Evolutionary conservation across 2,888 invertebrate genomes (phyloP).

Genomic region (Molorchus minor): DNA sequence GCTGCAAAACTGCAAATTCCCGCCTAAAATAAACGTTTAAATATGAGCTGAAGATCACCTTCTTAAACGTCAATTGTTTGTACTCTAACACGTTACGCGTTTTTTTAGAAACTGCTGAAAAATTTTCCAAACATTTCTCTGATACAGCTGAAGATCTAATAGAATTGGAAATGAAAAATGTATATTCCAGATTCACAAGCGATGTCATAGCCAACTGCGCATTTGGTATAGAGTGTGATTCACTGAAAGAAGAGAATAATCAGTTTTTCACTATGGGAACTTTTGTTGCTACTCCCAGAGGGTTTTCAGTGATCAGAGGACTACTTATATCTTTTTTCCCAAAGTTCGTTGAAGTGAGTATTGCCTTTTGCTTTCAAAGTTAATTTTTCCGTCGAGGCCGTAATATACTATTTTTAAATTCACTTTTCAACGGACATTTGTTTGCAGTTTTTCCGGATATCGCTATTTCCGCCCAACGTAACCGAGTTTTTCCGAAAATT

Average conservation of each 20-base stretch:
- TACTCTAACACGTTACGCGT: too few species aligned
- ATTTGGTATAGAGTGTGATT: constrained; percentile 68
- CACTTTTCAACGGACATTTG: neutral
- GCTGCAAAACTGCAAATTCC: too few species aligned
- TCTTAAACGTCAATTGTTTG: too few species aligned
- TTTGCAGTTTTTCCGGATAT: constrained; percentile 47
- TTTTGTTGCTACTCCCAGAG: constrained; percentile 30
- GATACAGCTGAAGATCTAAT: constrained; percentile 29
- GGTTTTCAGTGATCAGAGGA: constrained; percentile 27
- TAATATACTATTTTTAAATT: neutral
- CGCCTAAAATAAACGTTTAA: too few species aligned
- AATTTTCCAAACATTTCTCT: constrained; percentile 33
- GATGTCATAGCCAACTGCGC: constrained; percentile 70
- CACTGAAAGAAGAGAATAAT: constrained; percentile 65
- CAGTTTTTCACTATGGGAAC: constrained; percentile 64
- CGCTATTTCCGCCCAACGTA: constrained; percentile 54
- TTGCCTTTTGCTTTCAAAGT: neutral
- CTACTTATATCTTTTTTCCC: constrained; percentile 36
- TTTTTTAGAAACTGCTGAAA: constrained; percentile 29
- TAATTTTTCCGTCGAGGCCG: neutral
- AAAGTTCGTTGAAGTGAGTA: constrained; percentile 29
- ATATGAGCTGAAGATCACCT: too few species aligned
- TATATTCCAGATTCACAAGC: constrained; percentile 66
- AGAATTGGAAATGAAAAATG: constrained; percentile 51
- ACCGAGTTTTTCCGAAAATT: constrained; percentile 44